phyloP scores from a whole-genome alignment of 2,113 vertebrate species.

The Sinocyclocheilus anophthalmus region DNA sequence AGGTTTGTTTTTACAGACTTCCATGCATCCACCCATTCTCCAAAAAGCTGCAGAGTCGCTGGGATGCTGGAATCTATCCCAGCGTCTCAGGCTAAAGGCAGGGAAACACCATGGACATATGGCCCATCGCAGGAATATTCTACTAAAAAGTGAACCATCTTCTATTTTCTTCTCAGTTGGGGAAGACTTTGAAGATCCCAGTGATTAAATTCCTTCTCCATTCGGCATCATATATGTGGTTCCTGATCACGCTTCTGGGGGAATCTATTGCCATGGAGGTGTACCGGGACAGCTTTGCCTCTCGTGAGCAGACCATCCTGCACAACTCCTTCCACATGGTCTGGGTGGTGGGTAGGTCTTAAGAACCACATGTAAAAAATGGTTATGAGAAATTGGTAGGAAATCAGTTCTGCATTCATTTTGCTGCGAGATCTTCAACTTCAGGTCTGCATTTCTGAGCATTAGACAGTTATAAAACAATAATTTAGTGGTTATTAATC shows the following conservation, averaged over 20 bases:
- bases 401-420: neutral
- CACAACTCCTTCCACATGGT: constrained; percentile 89
- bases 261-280: constrained; percentile 87
- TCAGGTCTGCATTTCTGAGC: neutral
- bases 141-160: no score
- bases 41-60: neutral
- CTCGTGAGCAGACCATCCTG: constrained; percentile 80
- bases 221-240: constrained; percentile 89
- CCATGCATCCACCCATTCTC: neutral
- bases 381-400: no score
- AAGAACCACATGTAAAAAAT: neutral
- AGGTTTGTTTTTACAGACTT: neutral
- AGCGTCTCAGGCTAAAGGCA: neutral
- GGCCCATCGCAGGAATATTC: neutral
- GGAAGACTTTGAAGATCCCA: constrained; percentile 80
- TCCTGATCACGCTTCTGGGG: constrained; percentile 84
- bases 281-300: constrained; percentile 74
- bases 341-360: constrained; percentile 86
- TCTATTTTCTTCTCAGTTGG: constrained; percentile 50
- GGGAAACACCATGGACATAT: neutral
- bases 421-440: neutral
- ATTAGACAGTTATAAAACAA: neutral
- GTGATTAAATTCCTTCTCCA: constrained; percentile 90
- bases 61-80: neutral
- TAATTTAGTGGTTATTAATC: neutral